phyloP scores from a whole-genome alignment of 2,888 invertebrate genomes.

The Trachelus troglodyta region DNA sequence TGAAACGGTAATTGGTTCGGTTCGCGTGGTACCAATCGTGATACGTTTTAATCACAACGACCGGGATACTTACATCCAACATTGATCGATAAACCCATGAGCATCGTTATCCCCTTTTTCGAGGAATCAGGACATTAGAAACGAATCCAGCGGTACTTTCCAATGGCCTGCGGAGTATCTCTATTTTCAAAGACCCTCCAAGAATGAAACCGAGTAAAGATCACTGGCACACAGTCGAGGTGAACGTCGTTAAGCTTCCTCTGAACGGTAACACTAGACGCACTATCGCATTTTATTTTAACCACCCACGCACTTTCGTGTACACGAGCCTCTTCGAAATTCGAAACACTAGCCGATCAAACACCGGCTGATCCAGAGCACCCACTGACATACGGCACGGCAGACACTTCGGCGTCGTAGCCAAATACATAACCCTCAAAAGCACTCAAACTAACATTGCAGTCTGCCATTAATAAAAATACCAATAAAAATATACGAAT shows the following conservation, averaged over 20 bases:
- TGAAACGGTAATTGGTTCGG: background rate
- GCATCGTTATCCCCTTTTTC: background rate
- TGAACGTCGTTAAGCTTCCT: background rate
- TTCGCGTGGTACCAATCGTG: background rate
- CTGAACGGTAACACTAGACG: background rate
- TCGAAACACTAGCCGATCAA: background rate
- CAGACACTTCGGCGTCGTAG: background rate
- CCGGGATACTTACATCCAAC: background rate
- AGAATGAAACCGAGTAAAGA: background rate
- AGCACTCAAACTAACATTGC: background rate
- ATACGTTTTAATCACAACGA: background rate
- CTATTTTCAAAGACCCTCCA: background rate
- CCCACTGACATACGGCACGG: background rate
- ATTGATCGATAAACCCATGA: background rate
- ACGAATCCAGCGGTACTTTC: background rate
- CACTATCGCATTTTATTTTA: background rate
- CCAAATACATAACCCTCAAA: background rate
- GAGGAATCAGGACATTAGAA: background rate
- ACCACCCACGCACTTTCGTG: slow-evolving; percentile 3
- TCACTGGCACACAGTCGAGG: background rate
- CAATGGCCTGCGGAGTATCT: background rate
- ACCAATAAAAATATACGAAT: background rate
- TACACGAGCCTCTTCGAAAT: background rate
- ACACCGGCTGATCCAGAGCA: background rate
- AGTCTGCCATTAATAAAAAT: background rate